phyloP scores from a whole-genome alignment of 2,113 vertebrate genomes.

The Hucho hucho region DNA sequence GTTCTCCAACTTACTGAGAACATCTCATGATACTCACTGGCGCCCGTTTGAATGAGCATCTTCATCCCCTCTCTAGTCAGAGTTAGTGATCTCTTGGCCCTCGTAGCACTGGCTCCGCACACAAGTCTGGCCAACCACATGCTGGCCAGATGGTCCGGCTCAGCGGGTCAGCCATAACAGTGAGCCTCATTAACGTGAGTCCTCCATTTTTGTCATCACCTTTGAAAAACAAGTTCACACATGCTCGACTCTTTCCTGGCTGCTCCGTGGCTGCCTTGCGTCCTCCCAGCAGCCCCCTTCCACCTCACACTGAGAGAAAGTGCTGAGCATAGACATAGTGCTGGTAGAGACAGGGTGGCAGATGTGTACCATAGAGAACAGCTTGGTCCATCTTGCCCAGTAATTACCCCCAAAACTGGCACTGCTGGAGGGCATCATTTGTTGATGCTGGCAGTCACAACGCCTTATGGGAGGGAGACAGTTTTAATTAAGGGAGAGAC shows the following conservation, averaged over 20 bases:
- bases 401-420: conserved; percentile 41
- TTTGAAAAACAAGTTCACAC: neutral
- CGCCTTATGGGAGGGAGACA: conserved; percentile 21
- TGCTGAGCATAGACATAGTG: neutral
- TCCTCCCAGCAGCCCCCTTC: neutral
- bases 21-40: neutral
- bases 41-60: neutral
- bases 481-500: conserved; percentile 37
- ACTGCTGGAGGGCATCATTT: conserved; percentile 33
- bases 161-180: conserved; percentile 6
- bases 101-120: neutral
- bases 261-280: neutral
- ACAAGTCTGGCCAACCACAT: conserved; percentile 10
- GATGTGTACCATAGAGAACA: conserved; percentile 36
- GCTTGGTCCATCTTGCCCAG: conserved; percentile 28
- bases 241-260: neutral
- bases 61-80: neutral
- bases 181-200: conserved; percentile 13
- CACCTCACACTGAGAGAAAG: neutral
- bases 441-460: conserved; percentile 18
- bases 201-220: neutral
- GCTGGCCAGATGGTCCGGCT: conserved; percentile 27
- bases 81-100: neutral
- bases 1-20: neutral
- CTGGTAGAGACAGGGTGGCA: conserved; percentile 27